Conservation (phyloP, 2,797 vertebrate species). For the Molothrus ater region DNA sequence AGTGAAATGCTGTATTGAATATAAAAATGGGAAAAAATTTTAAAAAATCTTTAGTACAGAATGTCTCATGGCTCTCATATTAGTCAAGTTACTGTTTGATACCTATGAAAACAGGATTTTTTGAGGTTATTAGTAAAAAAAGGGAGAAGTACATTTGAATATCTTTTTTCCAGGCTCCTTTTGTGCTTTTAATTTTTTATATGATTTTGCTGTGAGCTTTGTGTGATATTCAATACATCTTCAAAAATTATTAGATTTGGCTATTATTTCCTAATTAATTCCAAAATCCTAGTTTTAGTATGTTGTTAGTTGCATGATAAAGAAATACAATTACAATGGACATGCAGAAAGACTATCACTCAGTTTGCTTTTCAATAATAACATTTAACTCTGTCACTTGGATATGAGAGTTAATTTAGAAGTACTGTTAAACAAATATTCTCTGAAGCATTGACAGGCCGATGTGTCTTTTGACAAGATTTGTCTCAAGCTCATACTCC, state of each 20-base stretch:
- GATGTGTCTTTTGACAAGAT: not conserved
- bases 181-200: not conserved
- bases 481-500: not conserved
- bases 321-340: not conserved
- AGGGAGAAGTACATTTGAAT: not conserved
- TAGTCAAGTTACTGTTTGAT: not conserved
- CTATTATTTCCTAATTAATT: not conserved
- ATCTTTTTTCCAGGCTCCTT: not conserved
- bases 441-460: not conserved
- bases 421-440: not conserved
- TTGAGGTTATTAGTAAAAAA: not conserved
- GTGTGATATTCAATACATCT: not conserved
- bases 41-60: not conserved
- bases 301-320: not conserved
- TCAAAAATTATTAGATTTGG: accelerated
- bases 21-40: not conserved
- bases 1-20: not conserved
- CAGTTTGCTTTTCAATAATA: not conserved
- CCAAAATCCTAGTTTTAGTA: not conserved
- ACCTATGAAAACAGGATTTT: not conserved
- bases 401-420: not conserved
- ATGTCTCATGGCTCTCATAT: not conserved
- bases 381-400: not conserved
- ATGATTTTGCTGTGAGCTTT: accelerated
- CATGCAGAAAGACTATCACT: not conserved